A percentile compares a stretch with the other conserved stretches of the same genome.
phyloP scores from a whole-genome alignment of 2,797 vertebrate genomes.

The Arremon aurantiirostris region DNA sequence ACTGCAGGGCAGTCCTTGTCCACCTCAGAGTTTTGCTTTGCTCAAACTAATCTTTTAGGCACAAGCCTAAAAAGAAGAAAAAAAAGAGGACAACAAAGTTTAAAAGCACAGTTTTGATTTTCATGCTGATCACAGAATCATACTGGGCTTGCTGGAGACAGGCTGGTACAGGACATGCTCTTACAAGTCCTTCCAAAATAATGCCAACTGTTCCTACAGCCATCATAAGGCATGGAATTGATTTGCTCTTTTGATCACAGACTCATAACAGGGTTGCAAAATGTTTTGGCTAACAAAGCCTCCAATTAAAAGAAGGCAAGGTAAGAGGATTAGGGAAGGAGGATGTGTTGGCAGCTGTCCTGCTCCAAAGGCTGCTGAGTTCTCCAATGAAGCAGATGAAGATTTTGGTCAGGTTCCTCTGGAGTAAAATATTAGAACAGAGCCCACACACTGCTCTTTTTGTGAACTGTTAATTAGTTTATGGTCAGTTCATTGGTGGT shows the following conservation, averaged over 20 bases:
- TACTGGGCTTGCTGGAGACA: background rate
- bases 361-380: background rate
- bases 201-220: background rate
- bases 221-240: background rate
- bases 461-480: background rate
- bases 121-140: background rate
- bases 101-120: background rate
- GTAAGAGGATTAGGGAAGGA: background rate
- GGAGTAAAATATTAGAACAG: background rate
- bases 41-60: background rate
- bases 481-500: background rate
- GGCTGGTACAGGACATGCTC: background rate
- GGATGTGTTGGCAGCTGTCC: background rate
- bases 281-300: background rate
- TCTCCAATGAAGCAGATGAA: background rate
- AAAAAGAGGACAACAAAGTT: background rate
- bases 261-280: background rate
- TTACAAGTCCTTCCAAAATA: background rate
- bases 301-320: background rate
- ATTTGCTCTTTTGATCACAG: background rate
- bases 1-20: background rate
- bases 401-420: background rate
- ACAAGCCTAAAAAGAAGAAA: background rate
- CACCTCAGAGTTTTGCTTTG: background rate
- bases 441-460: background rate